Percentiles rank a stretch among this genome's conserved stretches.
Evolutionary conservation across 2,797 vertebrate species (phyloP).

Genomic region (Strix occidentalis): DNA sequence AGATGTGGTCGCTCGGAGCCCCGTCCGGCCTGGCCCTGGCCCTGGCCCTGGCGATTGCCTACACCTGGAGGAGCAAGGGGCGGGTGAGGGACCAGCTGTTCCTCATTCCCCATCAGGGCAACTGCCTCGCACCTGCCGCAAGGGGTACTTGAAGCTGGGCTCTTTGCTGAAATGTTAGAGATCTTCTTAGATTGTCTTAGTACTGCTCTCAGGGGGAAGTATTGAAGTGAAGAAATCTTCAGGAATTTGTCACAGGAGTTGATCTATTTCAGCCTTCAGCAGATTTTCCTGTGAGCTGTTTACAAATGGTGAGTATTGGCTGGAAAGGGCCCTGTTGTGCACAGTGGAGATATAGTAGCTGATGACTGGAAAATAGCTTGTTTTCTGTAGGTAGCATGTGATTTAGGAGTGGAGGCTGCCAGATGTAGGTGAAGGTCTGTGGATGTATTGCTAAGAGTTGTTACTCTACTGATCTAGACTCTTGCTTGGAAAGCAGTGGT

Average conservation of each 20-base stretch:
- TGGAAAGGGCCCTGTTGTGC: accelerated
- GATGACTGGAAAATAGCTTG: neutral
- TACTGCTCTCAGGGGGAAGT: accelerated
- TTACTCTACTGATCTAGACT: accelerated
- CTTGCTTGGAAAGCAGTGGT: neutral
- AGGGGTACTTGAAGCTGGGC: too few relatives aligned
- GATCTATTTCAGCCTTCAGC: neutral
- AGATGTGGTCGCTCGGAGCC: neutral
- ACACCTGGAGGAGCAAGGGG: neutral
- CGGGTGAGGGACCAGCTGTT: neutral
- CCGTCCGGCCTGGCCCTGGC: neutral
- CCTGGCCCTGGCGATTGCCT: neutral
- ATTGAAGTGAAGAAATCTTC: too few relatives aligned
- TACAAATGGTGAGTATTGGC: neutral
- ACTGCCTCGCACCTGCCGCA: neutral
- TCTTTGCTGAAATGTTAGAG: too few relatives aligned
- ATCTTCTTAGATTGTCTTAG: too few relatives aligned
- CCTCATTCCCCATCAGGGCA: neutral
- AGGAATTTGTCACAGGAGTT: neutral
- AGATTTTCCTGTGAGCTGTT: neutral
- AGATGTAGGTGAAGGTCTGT: neutral
- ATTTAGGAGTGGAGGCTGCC: neutral
- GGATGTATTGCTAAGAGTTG: neutral
- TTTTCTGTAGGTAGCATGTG: neutral
- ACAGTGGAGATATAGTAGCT: neutral